Evolutionary conservation across 2,113 vertebrate genomes (phyloP).

Genomic region (Bujurquina vittata): DNA sequence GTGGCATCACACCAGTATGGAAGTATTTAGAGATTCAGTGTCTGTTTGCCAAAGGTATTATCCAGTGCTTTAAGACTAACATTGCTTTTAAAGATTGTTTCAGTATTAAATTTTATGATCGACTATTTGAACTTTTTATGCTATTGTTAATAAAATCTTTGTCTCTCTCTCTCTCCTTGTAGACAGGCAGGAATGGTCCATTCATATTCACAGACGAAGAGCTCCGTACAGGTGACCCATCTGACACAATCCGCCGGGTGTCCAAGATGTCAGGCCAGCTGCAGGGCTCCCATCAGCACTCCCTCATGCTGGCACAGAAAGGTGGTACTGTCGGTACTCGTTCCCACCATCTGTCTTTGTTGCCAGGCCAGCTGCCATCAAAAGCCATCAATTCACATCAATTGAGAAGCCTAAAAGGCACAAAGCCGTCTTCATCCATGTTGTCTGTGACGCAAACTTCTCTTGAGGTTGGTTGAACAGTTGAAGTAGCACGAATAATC

Average conservation of each 20-base stretch:
- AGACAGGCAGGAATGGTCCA: slow-evolving; percentile 75
- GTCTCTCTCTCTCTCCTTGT: not conserved
- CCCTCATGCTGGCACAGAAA: slow-evolving; percentile 76
- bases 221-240: slow-evolving; percentile 86
- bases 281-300: slow-evolving; percentile 74
- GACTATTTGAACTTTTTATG: too few relatives aligned
- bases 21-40: not conserved
- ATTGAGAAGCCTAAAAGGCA: slow-evolving; percentile 34
- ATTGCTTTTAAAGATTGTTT: not conserved
- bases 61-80: too few relatives aligned
- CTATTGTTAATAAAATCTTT: too few relatives aligned
- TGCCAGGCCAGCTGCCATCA: slow-evolving; percentile 77
- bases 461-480: slow-evolving; percentile 64
- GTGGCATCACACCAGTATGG: not conserved
- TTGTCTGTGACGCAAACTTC: slow-evolving; percentile 34
- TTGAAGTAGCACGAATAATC: not conserved
- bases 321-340: slow-evolving; percentile 16
- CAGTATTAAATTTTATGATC: not conserved
- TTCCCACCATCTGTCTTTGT: slow-evolving; percentile 78
- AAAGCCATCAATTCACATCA: slow-evolving; percentile 15
- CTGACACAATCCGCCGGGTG: slow-evolving; percentile 87
- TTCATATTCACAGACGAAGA: slow-evolving; percentile 88
- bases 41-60: too few relatives aligned
- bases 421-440: slow-evolving; percentile 23
- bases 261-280: slow-evolving; percentile 86